Conservation (phyloP, 2,888 invertebrate species). For the Corbicula japonica region DNA sequence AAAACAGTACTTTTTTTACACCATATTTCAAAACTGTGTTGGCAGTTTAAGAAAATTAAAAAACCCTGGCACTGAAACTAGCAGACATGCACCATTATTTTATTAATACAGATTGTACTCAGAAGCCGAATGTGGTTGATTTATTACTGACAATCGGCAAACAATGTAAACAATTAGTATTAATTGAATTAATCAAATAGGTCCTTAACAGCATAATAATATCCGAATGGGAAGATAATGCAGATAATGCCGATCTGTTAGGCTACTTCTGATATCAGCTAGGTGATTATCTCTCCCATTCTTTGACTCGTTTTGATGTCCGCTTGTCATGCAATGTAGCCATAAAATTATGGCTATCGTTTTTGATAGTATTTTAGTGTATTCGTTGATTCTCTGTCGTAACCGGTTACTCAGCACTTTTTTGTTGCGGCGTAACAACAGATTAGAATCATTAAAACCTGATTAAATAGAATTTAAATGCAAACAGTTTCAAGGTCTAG, state of each 20-base stretch:
- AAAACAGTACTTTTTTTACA: too few species aligned
- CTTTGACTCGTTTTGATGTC: conserved; percentile 28
- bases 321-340: conserved; percentile 24
- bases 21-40: too few species aligned
- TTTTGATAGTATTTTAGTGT: neutral
- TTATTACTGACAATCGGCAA: neutral
- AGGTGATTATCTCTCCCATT: conserved; percentile 14
- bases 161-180: conserved; percentile 7
- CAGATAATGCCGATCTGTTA: neutral
- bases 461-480: too few species aligned
- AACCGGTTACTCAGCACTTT: conserved; percentile 7
- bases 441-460: conserved; percentile 11
- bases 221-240: conserved; percentile 2
- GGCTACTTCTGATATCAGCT: conserved; percentile 9
- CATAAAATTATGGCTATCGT: conserved; percentile 16
- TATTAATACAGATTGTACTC: too few species aligned
- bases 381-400: neutral
- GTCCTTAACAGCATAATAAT: conserved; percentile 1
- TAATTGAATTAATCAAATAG: conserved; percentile 27
- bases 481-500: too few species aligned
- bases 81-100: too few species aligned
- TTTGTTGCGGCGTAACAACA: conserved; percentile 1
- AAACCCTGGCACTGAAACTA: too few species aligned
- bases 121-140: too few species aligned
- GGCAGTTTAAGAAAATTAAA: too few species aligned